Conservation (phyloP, 1,140 invertebrate species). For the Lucilia cuprina region DNA sequence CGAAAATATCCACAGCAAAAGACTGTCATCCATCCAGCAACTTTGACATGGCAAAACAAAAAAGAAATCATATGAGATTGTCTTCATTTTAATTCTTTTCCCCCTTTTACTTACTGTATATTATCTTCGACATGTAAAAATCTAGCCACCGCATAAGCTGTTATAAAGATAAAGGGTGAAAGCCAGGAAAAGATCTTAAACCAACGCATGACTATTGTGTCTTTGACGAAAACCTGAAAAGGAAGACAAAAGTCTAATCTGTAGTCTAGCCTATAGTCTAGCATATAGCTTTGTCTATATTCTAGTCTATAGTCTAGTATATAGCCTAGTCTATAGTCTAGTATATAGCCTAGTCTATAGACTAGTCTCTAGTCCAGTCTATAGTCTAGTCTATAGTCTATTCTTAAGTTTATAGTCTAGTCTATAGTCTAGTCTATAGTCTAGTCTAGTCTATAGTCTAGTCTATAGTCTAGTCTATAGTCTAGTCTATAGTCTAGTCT, state of each 20-base stretch:
- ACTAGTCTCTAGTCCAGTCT: too few species aligned
- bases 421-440: too few species aligned
- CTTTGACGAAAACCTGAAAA: constrained; percentile 67
- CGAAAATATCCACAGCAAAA: constrained; percentile 73
- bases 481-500: too few species aligned
- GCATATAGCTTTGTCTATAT: too few species aligned
- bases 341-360: too few species aligned
- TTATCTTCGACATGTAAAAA: constrained; percentile 67
- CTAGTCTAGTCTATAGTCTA: too few species aligned
- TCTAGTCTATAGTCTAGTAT: too few species aligned
- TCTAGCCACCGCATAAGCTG: constrained; percentile 70
- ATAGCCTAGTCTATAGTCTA: too few species aligned
- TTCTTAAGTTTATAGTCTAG: too few species aligned
- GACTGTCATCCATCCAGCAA: constrained; percentile 81
- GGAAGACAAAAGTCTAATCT: neutral
- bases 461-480: too few species aligned
- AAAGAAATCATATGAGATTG: neutral
- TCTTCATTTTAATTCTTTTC: neutral
- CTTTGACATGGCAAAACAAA: constrained; percentile 62
- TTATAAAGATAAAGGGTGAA: constrained; percentile 70
- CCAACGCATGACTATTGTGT: constrained; percentile 72
- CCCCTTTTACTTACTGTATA: constrained; percentile 67
- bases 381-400: too few species aligned
- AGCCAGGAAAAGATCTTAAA: constrained; percentile 84
- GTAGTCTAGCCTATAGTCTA: too few species aligned